Conservation (phyloP, 2,888 invertebrate species). For the Tanytarsus gracilentus region DNA sequence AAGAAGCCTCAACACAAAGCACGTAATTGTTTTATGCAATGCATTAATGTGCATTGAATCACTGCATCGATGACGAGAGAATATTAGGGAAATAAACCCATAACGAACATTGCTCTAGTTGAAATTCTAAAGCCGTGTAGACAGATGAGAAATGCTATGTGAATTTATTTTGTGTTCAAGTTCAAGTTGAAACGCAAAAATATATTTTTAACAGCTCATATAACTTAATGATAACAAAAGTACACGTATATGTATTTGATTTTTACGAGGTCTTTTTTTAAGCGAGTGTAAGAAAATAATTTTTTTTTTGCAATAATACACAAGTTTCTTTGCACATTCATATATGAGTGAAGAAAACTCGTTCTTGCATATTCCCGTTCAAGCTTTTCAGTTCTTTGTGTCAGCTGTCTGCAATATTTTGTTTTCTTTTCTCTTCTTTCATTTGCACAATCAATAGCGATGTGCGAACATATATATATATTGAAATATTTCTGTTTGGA, state of each 20-base stretch:
- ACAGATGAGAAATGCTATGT: neutral
- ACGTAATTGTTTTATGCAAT: too few relatives aligned
- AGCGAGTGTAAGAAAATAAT: neutral
- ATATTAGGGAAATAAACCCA: too few relatives aligned
- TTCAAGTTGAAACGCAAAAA: slow-evolving; percentile 4
- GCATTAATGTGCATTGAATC: too few relatives aligned
- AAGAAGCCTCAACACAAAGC: too few relatives aligned
- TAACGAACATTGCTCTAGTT: too few relatives aligned
- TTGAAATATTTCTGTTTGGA: too few relatives aligned
- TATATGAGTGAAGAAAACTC: neutral
- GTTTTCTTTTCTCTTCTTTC: neutral
- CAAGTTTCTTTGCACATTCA: neutral
- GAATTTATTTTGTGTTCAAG: neutral
- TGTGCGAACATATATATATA: too few relatives aligned
- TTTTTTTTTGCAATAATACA: neutral
- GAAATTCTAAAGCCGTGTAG: too few relatives aligned
- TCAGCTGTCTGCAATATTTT: neutral
- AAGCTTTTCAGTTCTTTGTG: neutral
- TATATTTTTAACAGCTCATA: neutral
- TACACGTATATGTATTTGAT: neutral
- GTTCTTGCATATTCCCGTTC: neutral
- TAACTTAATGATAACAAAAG: neutral
- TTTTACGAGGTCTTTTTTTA: too few relatives aligned
- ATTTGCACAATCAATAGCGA: too few relatives aligned
- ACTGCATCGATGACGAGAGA: too few relatives aligned